Conservation (phyloP, 2,113 vertebrate genomes). For the Heptranchias perlo region DNA sequence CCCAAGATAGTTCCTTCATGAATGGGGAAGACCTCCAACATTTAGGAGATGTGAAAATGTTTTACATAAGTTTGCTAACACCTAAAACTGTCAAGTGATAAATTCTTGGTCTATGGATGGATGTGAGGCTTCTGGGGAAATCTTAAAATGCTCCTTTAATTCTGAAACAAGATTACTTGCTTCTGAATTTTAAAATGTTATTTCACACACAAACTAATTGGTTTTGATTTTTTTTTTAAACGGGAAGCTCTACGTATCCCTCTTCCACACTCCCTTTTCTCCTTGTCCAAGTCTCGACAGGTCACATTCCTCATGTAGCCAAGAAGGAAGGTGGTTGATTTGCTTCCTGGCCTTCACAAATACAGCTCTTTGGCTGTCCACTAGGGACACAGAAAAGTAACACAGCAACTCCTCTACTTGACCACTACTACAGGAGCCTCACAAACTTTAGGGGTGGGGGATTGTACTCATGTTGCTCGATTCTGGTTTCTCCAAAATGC, state of each 20-base stretch:
- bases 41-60: neutral
- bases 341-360: neutral
- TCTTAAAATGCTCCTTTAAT: neutral
- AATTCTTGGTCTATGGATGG: neutral
- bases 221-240: neutral
- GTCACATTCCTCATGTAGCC: neutral
- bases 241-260: neutral
- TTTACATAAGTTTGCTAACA: neutral
- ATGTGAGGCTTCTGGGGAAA: neutral
- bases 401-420: neutral
- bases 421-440: neutral
- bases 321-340: neutral
- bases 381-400: neutral
- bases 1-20: too few species aligned
- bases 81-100: neutral
- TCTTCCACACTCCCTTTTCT: neutral
- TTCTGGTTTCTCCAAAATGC: neutral
- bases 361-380: neutral
- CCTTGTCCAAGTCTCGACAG: neutral
- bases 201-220: neutral
- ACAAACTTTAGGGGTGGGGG: neutral
- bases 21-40: neutral
- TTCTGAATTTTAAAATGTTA: neutral
- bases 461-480: neutral
- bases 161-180: neutral